Percentiles rank a stretch among this genome's conserved stretches.
Conservation (phyloP, 2,888 invertebrate species). For the Netelia fuscicornis region DNA sequence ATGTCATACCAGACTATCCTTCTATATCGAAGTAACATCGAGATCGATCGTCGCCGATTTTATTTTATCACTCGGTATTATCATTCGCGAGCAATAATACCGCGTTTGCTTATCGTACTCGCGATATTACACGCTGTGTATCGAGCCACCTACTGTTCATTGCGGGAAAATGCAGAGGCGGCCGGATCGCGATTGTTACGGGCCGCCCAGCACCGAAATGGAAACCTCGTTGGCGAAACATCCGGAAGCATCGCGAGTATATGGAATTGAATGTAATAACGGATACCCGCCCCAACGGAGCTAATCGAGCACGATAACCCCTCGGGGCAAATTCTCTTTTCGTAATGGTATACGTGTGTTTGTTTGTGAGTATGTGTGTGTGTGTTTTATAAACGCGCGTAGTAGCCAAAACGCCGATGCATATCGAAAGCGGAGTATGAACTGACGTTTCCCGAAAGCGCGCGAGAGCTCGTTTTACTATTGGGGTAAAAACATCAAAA, state of each 20-base stretch:
- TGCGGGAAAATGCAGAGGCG: conserved; percentile 11
- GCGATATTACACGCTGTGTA: conserved; percentile 17
- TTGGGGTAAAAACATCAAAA: conserved; percentile 3
- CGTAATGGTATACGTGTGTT: conserved; percentile 9
- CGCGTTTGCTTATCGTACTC: neutral
- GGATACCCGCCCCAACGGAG: conserved; percentile 42
- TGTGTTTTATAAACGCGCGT: neutral
- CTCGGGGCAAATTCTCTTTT: conserved; percentile 50
- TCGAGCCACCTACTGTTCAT: neutral
- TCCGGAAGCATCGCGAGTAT: conserved; percentile 35
- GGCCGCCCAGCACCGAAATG: conserved; percentile 22
- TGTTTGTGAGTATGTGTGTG: neutral
- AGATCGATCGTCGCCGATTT: conserved; percentile 2
- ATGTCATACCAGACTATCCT: neutral
- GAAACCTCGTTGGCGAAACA: conserved; percentile 49
- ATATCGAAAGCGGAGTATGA: neutral
- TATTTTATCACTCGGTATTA: no score
- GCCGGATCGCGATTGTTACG: conserved; percentile 39
- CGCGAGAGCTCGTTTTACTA: neutral
- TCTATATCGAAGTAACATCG: neutral
- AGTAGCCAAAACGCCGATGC: neutral
- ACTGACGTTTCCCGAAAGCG: neutral
- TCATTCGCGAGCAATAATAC: conserved; percentile 19
- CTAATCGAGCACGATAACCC: conserved; percentile 56
- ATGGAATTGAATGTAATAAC: conserved; percentile 32